Conservation (phyloP, 2,113 vertebrate genomes). For the Anarrhichthys ocellatus region DNA sequence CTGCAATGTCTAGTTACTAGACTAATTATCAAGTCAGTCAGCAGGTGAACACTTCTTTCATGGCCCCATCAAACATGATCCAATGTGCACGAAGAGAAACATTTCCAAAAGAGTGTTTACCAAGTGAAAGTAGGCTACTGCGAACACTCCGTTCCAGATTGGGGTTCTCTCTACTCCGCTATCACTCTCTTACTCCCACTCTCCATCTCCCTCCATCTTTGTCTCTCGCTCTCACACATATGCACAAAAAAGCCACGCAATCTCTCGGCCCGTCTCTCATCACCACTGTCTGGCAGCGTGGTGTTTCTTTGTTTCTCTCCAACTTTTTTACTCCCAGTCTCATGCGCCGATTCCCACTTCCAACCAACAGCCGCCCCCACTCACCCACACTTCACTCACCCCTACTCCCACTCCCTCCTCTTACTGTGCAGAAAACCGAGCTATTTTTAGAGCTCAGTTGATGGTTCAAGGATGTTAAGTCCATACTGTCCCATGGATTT, state of each 20-base stretch:
- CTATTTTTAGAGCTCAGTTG: slow-evolving; percentile 90
- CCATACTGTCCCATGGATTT: slow-evolving; percentile 87
- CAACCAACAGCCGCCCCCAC: slow-evolving; percentile 52
- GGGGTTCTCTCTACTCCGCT: slow-evolving; percentile 13
- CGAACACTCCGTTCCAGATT: neutral
- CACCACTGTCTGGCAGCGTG: slow-evolving; percentile 42
- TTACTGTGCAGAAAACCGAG: slow-evolving; percentile 69
- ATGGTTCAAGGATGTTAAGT: slow-evolving; percentile 89
- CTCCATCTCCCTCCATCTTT: slow-evolving; percentile 14
- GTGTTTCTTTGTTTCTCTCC: slow-evolving; percentile 60
- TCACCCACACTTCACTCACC: slow-evolving; percentile 57
- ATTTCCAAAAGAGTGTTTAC: slow-evolving; percentile 8
- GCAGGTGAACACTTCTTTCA: neutral
- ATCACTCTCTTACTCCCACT: slow-evolving; percentile 34
- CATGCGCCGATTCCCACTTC: slow-evolving; percentile 54
- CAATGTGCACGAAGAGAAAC: neutral
- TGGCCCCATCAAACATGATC: neutral
- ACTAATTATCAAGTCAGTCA: no score
- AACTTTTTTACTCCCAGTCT: slow-evolving; percentile 55
- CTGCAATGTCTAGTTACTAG: neutral
- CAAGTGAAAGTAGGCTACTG: neutral
- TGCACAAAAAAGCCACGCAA: slow-evolving; percentile 2
- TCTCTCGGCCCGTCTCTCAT: slow-evolving; percentile 46
- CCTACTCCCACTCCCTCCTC: slow-evolving; percentile 53
- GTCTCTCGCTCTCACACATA: neutral